Evolutionary conservation across 2,113 vertebrate species (phyloP), one percentile per base, ranked within the genome.

Genomic region (Acanthisitta chloris): DNA sequence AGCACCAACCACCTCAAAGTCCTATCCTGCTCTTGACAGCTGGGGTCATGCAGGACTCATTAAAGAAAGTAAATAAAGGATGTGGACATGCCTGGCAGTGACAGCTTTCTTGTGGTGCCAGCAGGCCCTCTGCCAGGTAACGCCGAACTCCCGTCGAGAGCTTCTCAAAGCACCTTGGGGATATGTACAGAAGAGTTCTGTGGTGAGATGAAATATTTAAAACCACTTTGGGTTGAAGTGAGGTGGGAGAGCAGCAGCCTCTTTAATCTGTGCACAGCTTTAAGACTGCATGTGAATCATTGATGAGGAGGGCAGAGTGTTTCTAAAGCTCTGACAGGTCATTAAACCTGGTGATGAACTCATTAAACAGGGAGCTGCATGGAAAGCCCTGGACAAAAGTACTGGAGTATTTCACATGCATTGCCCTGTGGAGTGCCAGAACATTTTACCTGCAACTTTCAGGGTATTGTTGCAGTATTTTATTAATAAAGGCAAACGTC

Each of bases 171-270:
- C 3, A 64, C 94, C 92, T 92, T 65, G 88, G 80, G 95, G 96
- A 92, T 95, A 88, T 88, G 92, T 96, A 86, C 85, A 92, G 94
- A 88, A 52, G 85, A 81, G 55, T 80, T 95, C 81, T 81, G 93
- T 71, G 88, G 90, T 45, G 31, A 92, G 65, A 97, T 96, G 90
- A 97, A 97, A 96, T 96, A 97, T 96, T 96, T 93, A 96, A 94
- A 96, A 81, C 86, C 2, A 36, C 92, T 96, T 92, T 94, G 80
- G 88, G 92, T 81, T 93, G 96, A 93, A 94, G 76, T 0, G 33
- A 94, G 77, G 81, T 93, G 86, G 94, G 94, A 88, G 77, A 96
- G 80, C 80, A 57, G 80, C 72, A 67, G 92, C 61, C 88, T 95
- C 92, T 97, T 96, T 97, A 96, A 96, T 97, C 94, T 94, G 80